These are phyloP conservation scores for Leptatherina wallacei DNA, from an alignment of 2,797 vertebrate species.

Conservation along the genomic window DNA sequence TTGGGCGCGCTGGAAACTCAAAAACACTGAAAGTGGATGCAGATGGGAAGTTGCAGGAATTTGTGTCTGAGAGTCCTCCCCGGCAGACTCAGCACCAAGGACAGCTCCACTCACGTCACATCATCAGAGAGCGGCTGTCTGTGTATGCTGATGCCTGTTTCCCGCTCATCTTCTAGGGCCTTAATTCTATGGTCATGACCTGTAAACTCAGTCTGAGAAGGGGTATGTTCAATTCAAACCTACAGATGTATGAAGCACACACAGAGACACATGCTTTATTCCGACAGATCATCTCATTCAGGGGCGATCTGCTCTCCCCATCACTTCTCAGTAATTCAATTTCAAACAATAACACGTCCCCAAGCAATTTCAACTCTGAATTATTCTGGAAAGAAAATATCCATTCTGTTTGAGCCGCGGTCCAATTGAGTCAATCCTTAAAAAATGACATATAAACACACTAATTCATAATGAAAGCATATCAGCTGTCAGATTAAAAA, in stretches of 20 bases:
- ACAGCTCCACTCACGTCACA: conserved; percentile 49
- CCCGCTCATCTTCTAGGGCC: background rate
- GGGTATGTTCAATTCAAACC: background rate
- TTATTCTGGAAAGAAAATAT: conserved; percentile 48
- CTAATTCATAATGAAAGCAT: conserved; percentile 62
- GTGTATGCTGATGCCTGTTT: background rate
- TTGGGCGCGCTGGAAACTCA: conserved; percentile 13
- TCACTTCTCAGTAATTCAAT: conserved; percentile 55
- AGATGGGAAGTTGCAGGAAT: conserved; percentile 44
- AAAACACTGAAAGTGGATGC: conserved; percentile 12
- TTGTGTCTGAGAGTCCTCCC: conserved; percentile 12
- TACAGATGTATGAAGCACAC: background rate
- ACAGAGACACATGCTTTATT: conserved; percentile 2
- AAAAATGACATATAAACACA: background rate
- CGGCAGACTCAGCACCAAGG: conserved; percentile 64
- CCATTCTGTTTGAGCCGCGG: background rate
- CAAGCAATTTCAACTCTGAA: conserved; percentile 51
- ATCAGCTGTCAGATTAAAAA: conserved; percentile 49
- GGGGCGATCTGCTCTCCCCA: conserved; percentile 39
- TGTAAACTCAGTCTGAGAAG: background rate
- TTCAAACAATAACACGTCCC: conserved; percentile 60
- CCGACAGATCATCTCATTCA: conserved; percentile 11
- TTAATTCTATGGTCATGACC: background rate
- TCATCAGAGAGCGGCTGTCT: background rate
- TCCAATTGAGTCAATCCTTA: background rate